A percentile compares a stretch with the other conserved stretches of the same genome.
These are phyloP conservation scores for Triplophysa siluroides DNA, from an alignment of 2,113 vertebrate genomes.

Conservation along the genomic window DNA sequence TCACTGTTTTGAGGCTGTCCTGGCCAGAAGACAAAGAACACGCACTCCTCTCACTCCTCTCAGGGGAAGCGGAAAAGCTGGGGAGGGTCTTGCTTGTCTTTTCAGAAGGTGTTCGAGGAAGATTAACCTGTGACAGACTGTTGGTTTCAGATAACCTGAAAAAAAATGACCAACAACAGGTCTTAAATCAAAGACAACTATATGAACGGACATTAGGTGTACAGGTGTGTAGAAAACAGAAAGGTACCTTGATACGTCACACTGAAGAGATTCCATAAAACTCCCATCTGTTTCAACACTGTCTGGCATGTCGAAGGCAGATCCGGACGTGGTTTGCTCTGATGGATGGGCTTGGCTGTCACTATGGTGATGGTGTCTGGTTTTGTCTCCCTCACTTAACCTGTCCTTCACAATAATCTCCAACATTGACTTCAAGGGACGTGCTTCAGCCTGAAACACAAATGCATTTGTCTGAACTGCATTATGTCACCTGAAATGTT, in stretches of 20 bases:
- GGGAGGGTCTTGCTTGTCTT: conserved; percentile 39
- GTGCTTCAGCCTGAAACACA: conserved; percentile 62
- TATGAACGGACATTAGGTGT: background rate
- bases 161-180: conserved; percentile 27
- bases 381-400: conserved; percentile 69
- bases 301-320: background rate
- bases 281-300: background rate
- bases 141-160: conserved; percentile 63
- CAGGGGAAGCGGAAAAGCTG: conserved; percentile 17
- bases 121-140: background rate
- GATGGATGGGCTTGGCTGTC: background rate
- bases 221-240: too few relatives aligned
- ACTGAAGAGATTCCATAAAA: background rate
- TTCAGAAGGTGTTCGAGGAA: conserved; percentile 52
- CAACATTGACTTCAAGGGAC: conserved; percentile 85
- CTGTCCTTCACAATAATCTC: conserved; percentile 89
- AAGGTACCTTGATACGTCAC: background rate
- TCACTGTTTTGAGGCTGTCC: conserved; percentile 32
- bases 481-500: too few relatives aligned
- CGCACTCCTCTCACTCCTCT: conserved; percentile 49
- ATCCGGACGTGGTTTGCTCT: conserved; percentile 22
- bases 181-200: background rate
- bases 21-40: conserved; percentile 12
- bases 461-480: background rate
- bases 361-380: conserved; percentile 29